Conservation (phyloP, 2,797 vertebrate species). For the Hemibagrus guttatus region DNA sequence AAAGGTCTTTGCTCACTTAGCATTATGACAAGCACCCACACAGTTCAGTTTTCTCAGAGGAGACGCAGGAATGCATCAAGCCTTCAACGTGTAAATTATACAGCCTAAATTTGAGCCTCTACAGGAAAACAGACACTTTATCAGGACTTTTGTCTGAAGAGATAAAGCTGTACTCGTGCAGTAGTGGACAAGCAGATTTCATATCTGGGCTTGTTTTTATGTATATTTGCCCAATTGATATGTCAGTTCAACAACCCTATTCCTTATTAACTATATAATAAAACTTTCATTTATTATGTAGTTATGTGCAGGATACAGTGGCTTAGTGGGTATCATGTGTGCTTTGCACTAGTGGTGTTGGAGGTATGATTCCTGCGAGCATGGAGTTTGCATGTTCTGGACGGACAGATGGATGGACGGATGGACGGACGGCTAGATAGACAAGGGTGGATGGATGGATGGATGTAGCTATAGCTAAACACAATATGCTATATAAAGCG, state of each 20-base stretch:
- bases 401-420: too few species aligned
- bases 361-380: too few species aligned
- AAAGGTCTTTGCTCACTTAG: conserved; percentile 28
- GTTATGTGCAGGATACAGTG: too few species aligned
- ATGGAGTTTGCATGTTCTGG: too few species aligned
- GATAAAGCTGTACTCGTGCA: background rate
- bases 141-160: background rate
- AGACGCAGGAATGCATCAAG: background rate
- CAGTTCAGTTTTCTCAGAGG: conserved; percentile 19
- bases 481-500: background rate
- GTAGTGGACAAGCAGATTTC: background rate
- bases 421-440: too few species aligned
- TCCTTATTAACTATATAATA: background rate
- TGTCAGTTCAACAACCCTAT: too few species aligned
- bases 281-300: background rate
- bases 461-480: background rate
- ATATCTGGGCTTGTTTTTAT: background rate
- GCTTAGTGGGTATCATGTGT: too few species aligned
- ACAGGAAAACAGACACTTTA: background rate
- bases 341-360: too few species aligned
- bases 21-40: conserved; percentile 28
- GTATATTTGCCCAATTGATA: background rate
- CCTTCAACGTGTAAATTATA: background rate
- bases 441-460: too few species aligned
- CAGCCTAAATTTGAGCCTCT: background rate